Percentiles rank a stretch among this genome's conserved stretches.
Conservation (phyloP, 2,797 vertebrate species). For the Thamnophis elegans region DNA sequence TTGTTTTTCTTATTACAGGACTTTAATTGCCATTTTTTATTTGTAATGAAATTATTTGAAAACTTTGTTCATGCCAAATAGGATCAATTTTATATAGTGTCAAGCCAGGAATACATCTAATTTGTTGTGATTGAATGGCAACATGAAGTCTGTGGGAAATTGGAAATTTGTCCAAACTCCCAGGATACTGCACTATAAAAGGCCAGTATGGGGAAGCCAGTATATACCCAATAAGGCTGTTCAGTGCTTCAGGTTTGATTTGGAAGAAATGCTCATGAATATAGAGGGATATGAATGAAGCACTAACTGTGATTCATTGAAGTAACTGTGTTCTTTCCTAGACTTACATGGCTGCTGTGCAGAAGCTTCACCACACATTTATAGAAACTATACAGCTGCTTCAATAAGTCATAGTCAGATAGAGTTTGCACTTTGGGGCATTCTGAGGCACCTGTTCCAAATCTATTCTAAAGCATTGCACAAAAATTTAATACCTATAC, state of each 20-base stretch:
- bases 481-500: background rate
- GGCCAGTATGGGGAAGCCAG: too few relatives aligned
- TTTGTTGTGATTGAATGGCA: background rate
- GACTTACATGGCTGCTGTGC: background rate
- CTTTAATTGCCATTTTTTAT: background rate
- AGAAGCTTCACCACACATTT: background rate
- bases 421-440: background rate
- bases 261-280: background rate
- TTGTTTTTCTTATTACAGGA: background rate
- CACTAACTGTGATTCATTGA: background rate
- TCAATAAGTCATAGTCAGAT: background rate
- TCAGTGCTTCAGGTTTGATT: background rate
- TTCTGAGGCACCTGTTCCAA: background rate
- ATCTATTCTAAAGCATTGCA: background rate
- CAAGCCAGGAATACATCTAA: background rate
- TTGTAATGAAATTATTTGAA: background rate
- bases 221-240: background rate
- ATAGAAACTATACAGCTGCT: background rate
- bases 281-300: background rate
- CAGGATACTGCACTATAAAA: background rate
- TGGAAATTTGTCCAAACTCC: background rate
- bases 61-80: background rate
- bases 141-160: background rate
- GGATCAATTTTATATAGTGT: background rate
- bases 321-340: background rate